Evolutionary conservation across 1,140 invertebrate species (phyloP).

Genomic region (Trinorchestia longiramus): DNA sequence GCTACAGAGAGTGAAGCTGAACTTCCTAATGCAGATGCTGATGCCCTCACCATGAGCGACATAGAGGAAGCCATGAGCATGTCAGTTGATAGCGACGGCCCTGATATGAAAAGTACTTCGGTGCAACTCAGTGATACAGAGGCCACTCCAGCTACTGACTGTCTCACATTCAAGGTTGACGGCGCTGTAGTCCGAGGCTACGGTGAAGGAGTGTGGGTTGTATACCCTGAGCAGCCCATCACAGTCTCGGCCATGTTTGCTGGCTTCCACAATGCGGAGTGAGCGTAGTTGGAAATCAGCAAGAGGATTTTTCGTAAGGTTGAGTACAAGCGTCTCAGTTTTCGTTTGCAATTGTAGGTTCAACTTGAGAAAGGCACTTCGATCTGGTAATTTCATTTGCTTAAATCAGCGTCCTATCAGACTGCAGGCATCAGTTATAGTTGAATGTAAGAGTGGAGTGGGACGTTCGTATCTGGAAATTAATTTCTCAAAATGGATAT

Average conservation of each 20-base stretch:
- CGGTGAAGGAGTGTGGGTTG: slow-evolving; percentile 64
- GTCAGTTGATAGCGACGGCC: neutral
- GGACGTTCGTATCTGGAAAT: no score
- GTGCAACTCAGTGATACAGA: neutral
- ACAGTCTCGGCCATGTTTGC: slow-evolving; percentile 62
- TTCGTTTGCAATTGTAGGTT: neutral
- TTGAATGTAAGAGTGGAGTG: no score
- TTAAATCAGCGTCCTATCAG: no score
- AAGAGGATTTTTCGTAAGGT: neutral
- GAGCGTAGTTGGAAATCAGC: neutral
- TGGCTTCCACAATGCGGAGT: slow-evolving; percentile 50
- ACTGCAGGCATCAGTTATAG: no score
- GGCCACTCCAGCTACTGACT: neutral
- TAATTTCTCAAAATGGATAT: neutral
- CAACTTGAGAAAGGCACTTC: neutral
- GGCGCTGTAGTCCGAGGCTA: slow-evolving; percentile 59
- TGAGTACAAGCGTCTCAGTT: neutral
- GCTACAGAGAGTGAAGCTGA: neutral
- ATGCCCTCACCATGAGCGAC: neutral
- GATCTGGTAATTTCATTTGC: neutral
- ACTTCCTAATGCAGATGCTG: neutral
- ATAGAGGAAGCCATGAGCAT: slow-evolving; percentile 5
- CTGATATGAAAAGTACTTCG: neutral
- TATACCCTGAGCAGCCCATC: slow-evolving; percentile 63
- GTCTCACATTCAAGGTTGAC: slow-evolving; percentile 53